phyloP scores from a whole-genome alignment of 92 coral and sea anemone species.

The Desmophyllum pertusum region DNA sequence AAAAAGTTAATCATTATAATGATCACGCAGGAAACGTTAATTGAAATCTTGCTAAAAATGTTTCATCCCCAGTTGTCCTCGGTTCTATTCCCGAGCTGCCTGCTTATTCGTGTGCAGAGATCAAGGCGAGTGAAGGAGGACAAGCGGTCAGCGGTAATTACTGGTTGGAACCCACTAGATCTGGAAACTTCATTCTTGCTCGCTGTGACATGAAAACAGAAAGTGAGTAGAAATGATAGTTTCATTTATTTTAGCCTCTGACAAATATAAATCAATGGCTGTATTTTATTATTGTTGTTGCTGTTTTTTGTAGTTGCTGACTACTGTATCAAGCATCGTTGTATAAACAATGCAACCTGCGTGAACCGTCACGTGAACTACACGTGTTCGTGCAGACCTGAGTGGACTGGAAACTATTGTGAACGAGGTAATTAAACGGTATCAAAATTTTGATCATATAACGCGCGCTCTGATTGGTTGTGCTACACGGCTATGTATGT shows the following conservation, averaged over 20 bases:
- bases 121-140: constrained; percentile 17
- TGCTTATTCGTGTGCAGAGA: constrained; percentile 4
- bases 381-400: background rate
- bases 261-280: background rate
- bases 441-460: too few species aligned
- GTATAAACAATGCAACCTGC: background rate
- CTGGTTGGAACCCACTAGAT: constrained; percentile 12
- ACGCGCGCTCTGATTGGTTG: too few species aligned
- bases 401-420: constrained; percentile 7
- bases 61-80: background rate
- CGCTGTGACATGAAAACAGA: constrained; percentile 20
- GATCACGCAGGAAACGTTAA: too few species aligned
- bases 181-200: background rate
- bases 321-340: background rate
- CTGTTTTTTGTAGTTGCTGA: background rate
- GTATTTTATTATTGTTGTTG: background rate
- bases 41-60: too few species aligned
- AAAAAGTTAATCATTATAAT: too few species aligned
- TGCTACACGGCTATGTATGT: too few species aligned
- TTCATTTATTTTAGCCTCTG: background rate
- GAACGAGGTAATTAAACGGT: background rate
- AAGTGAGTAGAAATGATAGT: background rate
- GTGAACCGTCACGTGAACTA: constrained; percentile 11
- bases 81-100: constrained; percentile 19
- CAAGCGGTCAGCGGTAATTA: constrained; percentile 25